phyloP scores from a whole-genome alignment of 2,888 invertebrate genomes.

The Harpalus rufipes region DNA sequence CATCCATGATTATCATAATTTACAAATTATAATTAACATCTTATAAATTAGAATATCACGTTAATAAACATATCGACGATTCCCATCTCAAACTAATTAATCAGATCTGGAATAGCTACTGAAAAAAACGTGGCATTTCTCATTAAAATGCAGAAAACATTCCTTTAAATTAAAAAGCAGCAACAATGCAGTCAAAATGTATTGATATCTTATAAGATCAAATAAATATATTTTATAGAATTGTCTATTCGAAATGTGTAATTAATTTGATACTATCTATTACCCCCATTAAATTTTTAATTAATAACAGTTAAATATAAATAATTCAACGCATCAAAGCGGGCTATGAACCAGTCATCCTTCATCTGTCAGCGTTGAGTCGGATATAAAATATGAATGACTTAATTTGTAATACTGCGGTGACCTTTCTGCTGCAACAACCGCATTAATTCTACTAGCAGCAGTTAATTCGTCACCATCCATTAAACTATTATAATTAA shows the following conservation, averaged over 20 bases:
- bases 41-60: slow-evolving; percentile 23
- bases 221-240: slow-evolving; percentile 26
- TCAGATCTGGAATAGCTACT: slow-evolving; percentile 12
- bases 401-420: slow-evolving; percentile 65
- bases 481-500: slow-evolving; percentile 67
- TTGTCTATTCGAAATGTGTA: slow-evolving; percentile 32
- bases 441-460: slow-evolving; percentile 61
- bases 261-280: slow-evolving; percentile 48
- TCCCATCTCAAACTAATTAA: slow-evolving; percentile 23
- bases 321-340: slow-evolving; percentile 51
- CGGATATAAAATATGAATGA: slow-evolving; percentile 66
- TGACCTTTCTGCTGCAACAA: slow-evolving; percentile 62
- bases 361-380: slow-evolving; percentile 62
- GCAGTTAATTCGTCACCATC: slow-evolving; percentile 66
- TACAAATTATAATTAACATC: slow-evolving; percentile 27
- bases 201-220: slow-evolving; percentile 18
- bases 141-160: slow-evolving; percentile 44
- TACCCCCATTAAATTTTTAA: slow-evolving; percentile 56
- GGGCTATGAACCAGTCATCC: slow-evolving; percentile 52
- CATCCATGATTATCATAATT: not conserved
- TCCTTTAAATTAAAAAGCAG: slow-evolving; percentile 24
- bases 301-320: slow-evolving; percentile 66
- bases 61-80: slow-evolving; percentile 47
- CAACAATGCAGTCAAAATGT: slow-evolving; percentile 26
- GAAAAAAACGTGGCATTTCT: slow-evolving; percentile 24